Evolutionary conservation across 2,113 vertebrate species (phyloP).

Genomic region (Tetraodon nigroviridis): DNA sequence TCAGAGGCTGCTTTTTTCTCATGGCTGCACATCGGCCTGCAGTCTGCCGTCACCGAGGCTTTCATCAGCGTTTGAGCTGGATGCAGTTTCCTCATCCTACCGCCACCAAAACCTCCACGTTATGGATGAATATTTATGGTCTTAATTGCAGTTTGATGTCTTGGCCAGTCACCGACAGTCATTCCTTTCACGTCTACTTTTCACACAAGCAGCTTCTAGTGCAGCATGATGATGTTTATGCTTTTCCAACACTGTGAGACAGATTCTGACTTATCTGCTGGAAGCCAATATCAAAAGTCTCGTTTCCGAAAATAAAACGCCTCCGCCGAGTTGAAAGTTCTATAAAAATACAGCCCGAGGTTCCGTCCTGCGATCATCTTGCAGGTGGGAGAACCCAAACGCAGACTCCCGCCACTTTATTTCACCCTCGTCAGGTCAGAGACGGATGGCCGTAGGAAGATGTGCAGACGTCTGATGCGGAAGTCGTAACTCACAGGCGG

Average conservation of each 20-base stretch:
- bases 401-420: conserved; percentile 4
- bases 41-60: neutral
- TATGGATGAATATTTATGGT: too few species aligned
- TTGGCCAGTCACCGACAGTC: too few species aligned
- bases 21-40: conserved; percentile 11
- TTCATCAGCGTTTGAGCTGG: neutral
- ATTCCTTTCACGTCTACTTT: too few species aligned
- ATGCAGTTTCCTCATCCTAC: too few species aligned
- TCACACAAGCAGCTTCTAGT: too few species aligned
- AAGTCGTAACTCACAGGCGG: conserved; percentile 21
- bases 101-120: too few species aligned
- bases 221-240: too few species aligned
- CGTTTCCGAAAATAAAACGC: neutral
- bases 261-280: neutral
- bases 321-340: neutral
- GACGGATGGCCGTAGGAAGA: conserved; percentile 17
- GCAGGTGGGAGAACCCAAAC: neutral
- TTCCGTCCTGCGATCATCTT: neutral
- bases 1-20: conserved; percentile 18
- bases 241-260: neutral
- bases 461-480: conserved; percentile 5
- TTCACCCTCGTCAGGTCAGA: conserved; percentile 28
- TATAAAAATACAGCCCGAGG: conserved; percentile 4
- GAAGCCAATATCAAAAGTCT: neutral
- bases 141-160: too few species aligned